Conservation (phyloP, 1,140 invertebrate genomes). For the Dendroctonus ponderosae region DNA sequence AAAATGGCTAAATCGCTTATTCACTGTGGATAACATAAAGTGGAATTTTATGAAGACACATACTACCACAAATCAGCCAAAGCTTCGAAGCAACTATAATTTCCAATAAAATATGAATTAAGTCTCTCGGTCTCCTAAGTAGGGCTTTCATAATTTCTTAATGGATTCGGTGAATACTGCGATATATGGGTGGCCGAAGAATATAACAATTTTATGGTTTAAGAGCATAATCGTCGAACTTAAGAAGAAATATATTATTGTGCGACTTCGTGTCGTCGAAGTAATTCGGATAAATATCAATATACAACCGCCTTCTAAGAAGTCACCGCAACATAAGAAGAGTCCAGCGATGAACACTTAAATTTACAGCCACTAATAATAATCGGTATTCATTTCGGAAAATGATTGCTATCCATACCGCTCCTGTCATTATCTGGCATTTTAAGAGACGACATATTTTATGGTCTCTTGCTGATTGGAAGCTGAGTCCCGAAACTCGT, state of each 20-base stretch:
- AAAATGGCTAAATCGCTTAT: no score
- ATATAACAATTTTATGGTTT: slow-evolving; percentile 29
- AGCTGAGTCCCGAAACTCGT: slow-evolving; percentile 12
- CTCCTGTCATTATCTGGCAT: slow-evolving; percentile 29
- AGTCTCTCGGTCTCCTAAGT: no score
- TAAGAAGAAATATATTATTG: slow-evolving; percentile 36
- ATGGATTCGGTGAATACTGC: slow-evolving; percentile 30
- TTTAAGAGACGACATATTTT: slow-evolving; percentile 29
- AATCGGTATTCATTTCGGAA: slow-evolving; percentile 26
- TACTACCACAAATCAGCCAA: no score
- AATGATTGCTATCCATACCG: slow-evolving; percentile 12
- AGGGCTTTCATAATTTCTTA: slow-evolving; percentile 15
- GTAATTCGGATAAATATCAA: slow-evolving; percentile 32
- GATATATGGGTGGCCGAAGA: slow-evolving; percentile 29
- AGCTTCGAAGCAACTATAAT: no score
- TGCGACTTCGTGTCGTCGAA: slow-evolving; percentile 25
- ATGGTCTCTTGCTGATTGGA: slow-evolving; percentile 14
- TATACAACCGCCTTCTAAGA: slow-evolving; percentile 22
- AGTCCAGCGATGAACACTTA: slow-evolving; percentile 27
- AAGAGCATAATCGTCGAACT: slow-evolving; percentile 25
- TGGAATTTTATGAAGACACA: no score
- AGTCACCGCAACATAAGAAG: slow-evolving; percentile 11
- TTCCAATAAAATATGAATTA: no score
- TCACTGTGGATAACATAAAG: no score
- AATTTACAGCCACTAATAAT: slow-evolving; percentile 33